These are phyloP conservation scores for Peromyscus leucopus DNA, from an alignment of 2,113 vertebrate genomes.

Conservation along the genomic window DNA sequence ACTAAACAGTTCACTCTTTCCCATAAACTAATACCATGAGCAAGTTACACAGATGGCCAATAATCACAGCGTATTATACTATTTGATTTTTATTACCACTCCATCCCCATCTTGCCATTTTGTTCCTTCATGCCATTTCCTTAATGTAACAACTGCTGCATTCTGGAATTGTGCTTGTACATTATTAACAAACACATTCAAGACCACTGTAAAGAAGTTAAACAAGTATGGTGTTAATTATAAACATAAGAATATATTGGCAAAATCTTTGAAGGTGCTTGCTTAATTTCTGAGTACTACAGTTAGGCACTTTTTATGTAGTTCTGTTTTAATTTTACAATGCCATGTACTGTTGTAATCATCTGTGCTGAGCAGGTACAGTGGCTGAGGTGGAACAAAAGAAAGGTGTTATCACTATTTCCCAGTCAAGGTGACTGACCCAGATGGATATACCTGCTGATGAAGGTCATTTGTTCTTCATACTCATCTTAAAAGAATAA, in stretches of 20 bases:
- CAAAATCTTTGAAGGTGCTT: background rate
- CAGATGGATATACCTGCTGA: background rate
- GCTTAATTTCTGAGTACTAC: constrained; percentile 12
- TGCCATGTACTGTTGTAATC: background rate
- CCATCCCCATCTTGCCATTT: background rate
- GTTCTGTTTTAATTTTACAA: background rate
- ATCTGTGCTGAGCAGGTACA: background rate
- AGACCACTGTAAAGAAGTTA: background rate
- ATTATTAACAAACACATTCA: background rate
- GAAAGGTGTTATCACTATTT: background rate
- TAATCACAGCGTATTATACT: background rate
- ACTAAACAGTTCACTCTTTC: background rate
- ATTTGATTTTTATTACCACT: background rate
- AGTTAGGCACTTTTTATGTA: background rate
- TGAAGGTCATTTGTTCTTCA: background rate
- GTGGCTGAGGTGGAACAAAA: background rate
- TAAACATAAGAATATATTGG: background rate
- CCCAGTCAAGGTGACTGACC: background rate
- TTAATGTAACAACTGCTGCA: background rate
- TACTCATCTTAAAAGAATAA: background rate
- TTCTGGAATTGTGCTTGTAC: background rate
- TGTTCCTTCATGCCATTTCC: constrained; percentile 10
- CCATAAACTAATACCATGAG: background rate
- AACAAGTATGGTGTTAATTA: background rate
- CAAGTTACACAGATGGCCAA: constrained; percentile 26